Evolutionary conservation across 2,113 vertebrate genomes (phyloP).

Genomic region (Morone chrysops): DNA sequence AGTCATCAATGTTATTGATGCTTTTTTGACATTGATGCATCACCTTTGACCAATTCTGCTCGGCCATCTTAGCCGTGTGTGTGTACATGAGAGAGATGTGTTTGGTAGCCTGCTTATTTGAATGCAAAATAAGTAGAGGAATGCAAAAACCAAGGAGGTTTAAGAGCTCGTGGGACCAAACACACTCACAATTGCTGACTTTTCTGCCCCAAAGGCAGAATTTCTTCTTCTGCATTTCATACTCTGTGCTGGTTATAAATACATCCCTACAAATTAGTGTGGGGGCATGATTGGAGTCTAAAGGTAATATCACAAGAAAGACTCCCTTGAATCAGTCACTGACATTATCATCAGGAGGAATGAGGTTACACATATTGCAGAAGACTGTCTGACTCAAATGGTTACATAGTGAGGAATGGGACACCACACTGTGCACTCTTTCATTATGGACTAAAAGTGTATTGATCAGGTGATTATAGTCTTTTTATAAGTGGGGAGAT

Average conservation of each 20-base stretch:
- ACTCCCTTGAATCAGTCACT: neutral
- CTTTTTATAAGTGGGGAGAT: constrained; percentile 1
- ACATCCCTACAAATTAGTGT: no score
- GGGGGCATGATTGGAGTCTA: neutral
- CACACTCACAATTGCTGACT: neutral
- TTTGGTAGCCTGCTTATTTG: constrained; percentile 20
- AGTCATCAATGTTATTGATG: constrained; percentile 52
- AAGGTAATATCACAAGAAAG: neutral
- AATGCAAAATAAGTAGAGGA: neutral
- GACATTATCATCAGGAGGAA: neutral
- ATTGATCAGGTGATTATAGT: constrained; percentile 12
- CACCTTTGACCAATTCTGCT: constrained; percentile 1
- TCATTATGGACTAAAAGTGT: neutral
- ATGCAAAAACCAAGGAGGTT: neutral
- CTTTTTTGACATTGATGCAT: constrained; percentile 52
- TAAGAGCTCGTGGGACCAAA: neutral
- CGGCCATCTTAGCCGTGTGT: neutral
- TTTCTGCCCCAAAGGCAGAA: no score
- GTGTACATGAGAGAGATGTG: constrained; percentile 13
- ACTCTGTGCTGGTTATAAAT: no score
- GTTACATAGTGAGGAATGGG: neutral
- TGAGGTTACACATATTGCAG: neutral
- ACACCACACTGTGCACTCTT: no score
- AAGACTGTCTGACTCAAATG: neutral
- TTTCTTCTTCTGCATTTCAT: no score